Conservation (phyloP, 2,888 invertebrate genomes). For the Tanytarsus gracilentus region DNA sequence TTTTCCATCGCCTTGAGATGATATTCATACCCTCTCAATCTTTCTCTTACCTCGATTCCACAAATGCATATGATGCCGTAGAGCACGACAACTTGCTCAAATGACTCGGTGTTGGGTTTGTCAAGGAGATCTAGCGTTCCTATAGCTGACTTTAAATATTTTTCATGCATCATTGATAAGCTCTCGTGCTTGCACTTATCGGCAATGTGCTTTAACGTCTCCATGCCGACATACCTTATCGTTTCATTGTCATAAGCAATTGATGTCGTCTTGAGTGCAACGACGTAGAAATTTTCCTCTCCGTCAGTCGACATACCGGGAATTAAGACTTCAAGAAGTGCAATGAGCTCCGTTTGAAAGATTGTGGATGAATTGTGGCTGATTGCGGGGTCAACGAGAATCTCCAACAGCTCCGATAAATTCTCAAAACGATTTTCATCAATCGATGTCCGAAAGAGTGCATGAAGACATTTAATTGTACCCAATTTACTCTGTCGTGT, state of each 20-base stretch:
- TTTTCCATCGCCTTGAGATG: no score
- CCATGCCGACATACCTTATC: neutral
- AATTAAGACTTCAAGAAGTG: conserved; percentile 19
- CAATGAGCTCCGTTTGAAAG: conserved; percentile 24
- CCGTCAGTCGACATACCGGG: conserved; percentile 20
- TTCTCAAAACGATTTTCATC: conserved; percentile 32
- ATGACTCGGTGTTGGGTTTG: conserved; percentile 36
- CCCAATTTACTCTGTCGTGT: conserved; percentile 35
- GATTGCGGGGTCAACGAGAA: conserved; percentile 36
- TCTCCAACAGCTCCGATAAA: conserved; percentile 34
- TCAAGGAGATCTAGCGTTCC: conserved; percentile 38
- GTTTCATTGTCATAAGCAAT: conserved; percentile 34
- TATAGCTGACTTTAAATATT: conserved; percentile 35
- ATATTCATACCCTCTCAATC: no score
- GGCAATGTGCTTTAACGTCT: conserved; percentile 8
- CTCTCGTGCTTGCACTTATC: neutral
- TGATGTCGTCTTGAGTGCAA: conserved; percentile 38
- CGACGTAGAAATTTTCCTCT: conserved; percentile 35
- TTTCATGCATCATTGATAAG: conserved; percentile 34
- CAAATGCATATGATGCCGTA: conserved; percentile 38
- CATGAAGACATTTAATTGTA: conserved; percentile 37
- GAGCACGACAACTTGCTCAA: conserved; percentile 39
- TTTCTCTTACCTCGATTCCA: conserved; percentile 33
- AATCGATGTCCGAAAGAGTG: conserved; percentile 20
- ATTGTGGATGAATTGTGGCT: conserved; percentile 36